Evolutionary conservation across 1,140 invertebrate species (phyloP), one percentile per base, ranked within the genome.

Genomic region (Caenorhabditis tropicalis): DNA sequence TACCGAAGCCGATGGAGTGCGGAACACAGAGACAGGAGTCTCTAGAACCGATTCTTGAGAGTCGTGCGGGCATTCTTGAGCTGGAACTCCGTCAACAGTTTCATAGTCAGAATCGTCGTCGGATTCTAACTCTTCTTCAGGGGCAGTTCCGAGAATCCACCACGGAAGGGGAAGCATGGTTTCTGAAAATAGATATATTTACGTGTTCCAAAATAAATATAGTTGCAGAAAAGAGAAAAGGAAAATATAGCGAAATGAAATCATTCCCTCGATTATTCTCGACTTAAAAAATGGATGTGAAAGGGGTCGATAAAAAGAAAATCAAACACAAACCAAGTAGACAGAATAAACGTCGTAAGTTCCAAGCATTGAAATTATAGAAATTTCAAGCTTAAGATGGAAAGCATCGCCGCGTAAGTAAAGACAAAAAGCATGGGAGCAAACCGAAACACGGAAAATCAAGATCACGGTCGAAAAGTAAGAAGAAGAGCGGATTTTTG

Each of bases 401-500:
- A 56, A 27, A 27, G 53, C 27, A 56, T 27, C 27, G 1, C 21
- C 10, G 21, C 21, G 29, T 21, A 24, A 24, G 53, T 56, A 27
- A 56, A 56, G 24, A 10, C 27, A 7, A 24, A 36, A 65, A 65
- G 31, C 58, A 65, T 24, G 21, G 27, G n/a, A 65, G 58, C 36
- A 43, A 74, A 46, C 12, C 16, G 19, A 74, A 74, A 36, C 36
- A 46, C 9, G 15, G 31, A n/a, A 33, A 65, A 9, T 56, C 53
- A 24, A 24, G 21, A 56, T 56, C 53, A 36, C 58, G 36, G 4
- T 74, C 65, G 29, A 74, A 74, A 15, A 74, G 36, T 24, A 74
- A 74, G n/a, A 39, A 39, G 58, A 82, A 46, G 24, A 70, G 10
- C 19, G 56, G 56, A 74, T 74, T 74, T 24, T 43, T 43, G 65